A percentile compares a stretch with the other conserved stretches of the same genome.
phyloP scores from a whole-genome alignment of 2,797 vertebrate genomes.

The Lacerta agilis region DNA sequence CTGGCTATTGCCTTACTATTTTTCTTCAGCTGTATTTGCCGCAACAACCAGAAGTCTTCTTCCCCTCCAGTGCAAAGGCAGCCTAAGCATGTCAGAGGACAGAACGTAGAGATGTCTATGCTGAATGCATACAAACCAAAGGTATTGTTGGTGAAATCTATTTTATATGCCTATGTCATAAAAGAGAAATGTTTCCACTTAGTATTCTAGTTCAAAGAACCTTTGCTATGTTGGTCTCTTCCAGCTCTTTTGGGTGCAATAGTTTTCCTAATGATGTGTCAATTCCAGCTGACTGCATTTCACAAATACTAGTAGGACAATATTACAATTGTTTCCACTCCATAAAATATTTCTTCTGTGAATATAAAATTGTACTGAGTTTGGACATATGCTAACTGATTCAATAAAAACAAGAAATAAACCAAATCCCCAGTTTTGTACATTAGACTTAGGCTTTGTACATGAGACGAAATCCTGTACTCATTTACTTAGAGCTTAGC shows the following conservation, averaged over 20 bases:
- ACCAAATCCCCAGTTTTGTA: conserved; percentile 66
- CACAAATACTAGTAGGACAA: neutral
- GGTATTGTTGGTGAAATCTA: conserved; percentile 69
- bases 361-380: neutral
- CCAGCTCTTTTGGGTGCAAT: neutral
- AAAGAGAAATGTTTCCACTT: neutral
- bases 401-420: conserved; percentile 65
- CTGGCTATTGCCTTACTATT: conserved; percentile 94
- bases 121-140: conserved; percentile 94
- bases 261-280: neutral
- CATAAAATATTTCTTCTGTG: neutral
- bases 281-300: neutral
- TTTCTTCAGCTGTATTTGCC: conserved; percentile 97
- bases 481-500: neutral
- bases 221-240: neutral
- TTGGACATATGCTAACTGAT: conserved; percentile 61
- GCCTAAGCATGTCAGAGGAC: conserved; percentile 92
- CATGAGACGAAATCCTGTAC: neutral
- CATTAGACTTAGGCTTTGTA: conserved; percentile 40
- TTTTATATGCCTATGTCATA: neutral
- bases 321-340: neutral
- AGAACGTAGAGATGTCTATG: conserved; percentile 99
- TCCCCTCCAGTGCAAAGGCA: conserved; percentile 88
- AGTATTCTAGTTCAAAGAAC: neutral
- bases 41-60: conserved; percentile 95